These are phyloP conservation scores for Epinephelus moara DNA, from an alignment of 2,113 vertebrate species.

Conservation along the genomic window DNA sequence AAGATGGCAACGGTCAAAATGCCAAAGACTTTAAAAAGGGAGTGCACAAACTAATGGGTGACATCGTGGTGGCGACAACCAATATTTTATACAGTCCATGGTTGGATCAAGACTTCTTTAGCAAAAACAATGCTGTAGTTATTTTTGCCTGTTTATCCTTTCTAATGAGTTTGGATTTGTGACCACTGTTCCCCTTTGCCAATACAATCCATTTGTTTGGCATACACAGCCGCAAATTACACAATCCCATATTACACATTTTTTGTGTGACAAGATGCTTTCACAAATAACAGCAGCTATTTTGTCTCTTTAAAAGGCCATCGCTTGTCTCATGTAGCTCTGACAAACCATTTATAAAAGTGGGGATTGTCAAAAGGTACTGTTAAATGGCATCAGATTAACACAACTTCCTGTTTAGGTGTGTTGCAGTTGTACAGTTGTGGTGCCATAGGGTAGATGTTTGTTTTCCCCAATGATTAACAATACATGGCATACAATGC, in stretches of 20 bases:
- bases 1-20: too few species aligned
- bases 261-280: neutral
- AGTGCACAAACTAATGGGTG: too few species aligned
- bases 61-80: too few species aligned
- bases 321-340: neutral
- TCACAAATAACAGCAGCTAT: conserved; percentile 1
- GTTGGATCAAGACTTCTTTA: neutral
- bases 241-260: neutral
- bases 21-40: too few species aligned
- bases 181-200: neutral
- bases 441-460: neutral
- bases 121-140: neutral
- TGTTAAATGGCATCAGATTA: neutral
- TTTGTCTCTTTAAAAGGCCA: neutral
- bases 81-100: too few species aligned
- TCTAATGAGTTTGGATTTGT: neutral
- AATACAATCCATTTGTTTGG: neutral
- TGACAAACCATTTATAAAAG: neutral
- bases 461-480: neutral
- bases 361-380: neutral
- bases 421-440: too few species aligned
- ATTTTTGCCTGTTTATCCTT: neutral
- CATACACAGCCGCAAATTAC: neutral
- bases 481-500: neutral
- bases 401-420: neutral